Evolutionary conservation across 2,888 invertebrate genomes (phyloP).

Genomic region (Dermolepida albohirtum): DNA sequence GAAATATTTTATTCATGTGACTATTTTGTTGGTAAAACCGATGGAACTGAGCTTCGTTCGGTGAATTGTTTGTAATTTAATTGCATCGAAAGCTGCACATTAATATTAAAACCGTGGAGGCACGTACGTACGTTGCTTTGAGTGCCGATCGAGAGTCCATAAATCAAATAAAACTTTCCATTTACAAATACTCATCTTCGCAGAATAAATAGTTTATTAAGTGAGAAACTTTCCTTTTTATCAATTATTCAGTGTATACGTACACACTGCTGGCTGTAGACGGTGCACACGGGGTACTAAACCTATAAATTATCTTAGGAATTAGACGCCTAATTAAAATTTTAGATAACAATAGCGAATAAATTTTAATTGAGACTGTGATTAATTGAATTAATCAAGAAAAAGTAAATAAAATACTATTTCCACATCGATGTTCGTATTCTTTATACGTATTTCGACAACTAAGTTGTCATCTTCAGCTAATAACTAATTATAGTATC

Average conservation of each 20-base stretch:
- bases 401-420: too few species aligned
- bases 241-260: slow-evolving; percentile 12
- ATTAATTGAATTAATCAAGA: too few species aligned
- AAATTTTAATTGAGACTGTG: too few species aligned
- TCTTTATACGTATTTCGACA: too few species aligned
- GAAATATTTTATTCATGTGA: slow-evolving; percentile 22
- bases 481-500: too few species aligned
- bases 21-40: background rate
- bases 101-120: slow-evolving; percentile 6
- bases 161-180: slow-evolving; percentile 26
- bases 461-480: too few species aligned
- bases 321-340: too few species aligned
- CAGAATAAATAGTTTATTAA: background rate
- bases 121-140: slow-evolving; percentile 6
- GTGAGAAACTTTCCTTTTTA: slow-evolving; percentile 15
- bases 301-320: too few species aligned
- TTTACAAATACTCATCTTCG: slow-evolving; percentile 12
- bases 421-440: too few species aligned
- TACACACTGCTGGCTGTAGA: too few species aligned
- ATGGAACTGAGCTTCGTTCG: background rate
- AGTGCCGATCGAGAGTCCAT: slow-evolving; percentile 14
- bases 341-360: too few species aligned
- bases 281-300: too few species aligned
- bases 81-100: slow-evolving; percentile 10
- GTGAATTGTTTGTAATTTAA: slow-evolving; percentile 21